phyloP scores from a whole-genome alignment of 2,888 invertebrate species.

The Acanthopleura granulata region DNA sequence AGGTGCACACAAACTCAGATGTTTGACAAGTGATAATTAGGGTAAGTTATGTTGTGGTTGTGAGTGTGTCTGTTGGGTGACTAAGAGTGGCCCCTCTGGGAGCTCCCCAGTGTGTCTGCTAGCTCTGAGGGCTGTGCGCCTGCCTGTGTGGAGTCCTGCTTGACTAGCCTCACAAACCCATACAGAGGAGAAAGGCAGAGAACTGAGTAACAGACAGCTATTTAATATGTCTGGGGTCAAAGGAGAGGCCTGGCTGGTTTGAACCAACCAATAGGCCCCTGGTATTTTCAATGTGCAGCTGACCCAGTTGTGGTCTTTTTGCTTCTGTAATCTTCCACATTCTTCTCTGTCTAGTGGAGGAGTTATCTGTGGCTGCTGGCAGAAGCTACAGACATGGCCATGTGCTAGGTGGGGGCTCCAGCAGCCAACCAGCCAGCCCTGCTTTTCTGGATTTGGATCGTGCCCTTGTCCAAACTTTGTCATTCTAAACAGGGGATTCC shows the following conservation, averaged over 20 bases:
- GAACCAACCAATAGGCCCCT: conserved; percentile 5
- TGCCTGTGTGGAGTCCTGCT: conserved; percentile 1
- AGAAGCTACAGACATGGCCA: neutral
- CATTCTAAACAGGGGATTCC: too few species aligned
- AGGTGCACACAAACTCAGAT: too few species aligned
- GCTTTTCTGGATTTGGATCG: too few species aligned
- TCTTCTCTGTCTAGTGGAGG: conserved; percentile 11
- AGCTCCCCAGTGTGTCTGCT: conserved; percentile 10
- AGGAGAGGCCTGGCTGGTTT: conserved; percentile 2
- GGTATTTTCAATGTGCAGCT: neutral
- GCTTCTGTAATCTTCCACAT: conserved; percentile 8
- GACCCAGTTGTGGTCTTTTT: neutral
- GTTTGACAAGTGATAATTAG: neutral
- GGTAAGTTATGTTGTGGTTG: conserved; percentile 4
- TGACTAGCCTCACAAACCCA: neutral
- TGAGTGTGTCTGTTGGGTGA: neutral
- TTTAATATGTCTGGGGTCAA: conserved; percentile 19
- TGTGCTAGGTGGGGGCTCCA: neutral
- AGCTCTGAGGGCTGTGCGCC: neutral
- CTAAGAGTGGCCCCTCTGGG: neutral
- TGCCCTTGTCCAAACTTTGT: too few species aligned
- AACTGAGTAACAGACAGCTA: conserved; percentile 20
- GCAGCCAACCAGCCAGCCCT: neutral
- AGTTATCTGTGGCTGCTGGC: too few species aligned
- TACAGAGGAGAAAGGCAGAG: neutral